phyloP scores from a whole-genome alignment of 2,113 vertebrate species.

The Cyanistes caeruleus region DNA sequence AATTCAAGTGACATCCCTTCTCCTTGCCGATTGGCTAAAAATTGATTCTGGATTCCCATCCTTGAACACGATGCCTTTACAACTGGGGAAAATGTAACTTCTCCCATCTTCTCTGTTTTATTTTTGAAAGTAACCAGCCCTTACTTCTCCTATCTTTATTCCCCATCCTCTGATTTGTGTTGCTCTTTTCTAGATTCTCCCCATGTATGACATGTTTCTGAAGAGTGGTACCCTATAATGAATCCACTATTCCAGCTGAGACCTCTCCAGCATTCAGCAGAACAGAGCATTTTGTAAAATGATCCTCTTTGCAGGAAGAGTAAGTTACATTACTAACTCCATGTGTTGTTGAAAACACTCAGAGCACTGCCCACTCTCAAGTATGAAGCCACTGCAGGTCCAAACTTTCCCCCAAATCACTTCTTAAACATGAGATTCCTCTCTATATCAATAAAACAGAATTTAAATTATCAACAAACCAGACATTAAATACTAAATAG shows the following conservation, averaged over 20 bases:
- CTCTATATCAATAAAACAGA: not conserved
- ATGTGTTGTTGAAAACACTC: not conserved
- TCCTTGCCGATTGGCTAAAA: not conserved
- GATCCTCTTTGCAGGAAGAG: not conserved
- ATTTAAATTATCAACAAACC: not conserved
- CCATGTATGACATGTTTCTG: not conserved
- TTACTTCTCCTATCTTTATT: not conserved
- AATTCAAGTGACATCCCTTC: not conserved
- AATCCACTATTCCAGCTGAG: not conserved
- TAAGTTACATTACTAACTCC: not conserved
- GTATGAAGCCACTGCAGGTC: not conserved
- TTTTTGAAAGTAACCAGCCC: not conserved
- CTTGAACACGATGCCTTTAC: not conserved
- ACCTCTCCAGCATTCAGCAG: not conserved
- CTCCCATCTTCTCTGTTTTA: not conserved
- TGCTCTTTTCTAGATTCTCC: not conserved
- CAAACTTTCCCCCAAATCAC: not conserved
- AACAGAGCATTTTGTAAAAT: not conserved
- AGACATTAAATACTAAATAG: not conserved
- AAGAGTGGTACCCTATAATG: not conserved
- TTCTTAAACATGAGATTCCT: not conserved
- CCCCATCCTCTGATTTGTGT: not conserved
- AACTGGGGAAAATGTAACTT: not conserved
- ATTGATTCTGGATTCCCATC: not conserved
- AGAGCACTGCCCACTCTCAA: not conserved